A percentile compares a stretch with the other conserved stretches of the same genome.
Evolutionary conservation across 2,797 vertebrate species (phyloP).

Genomic region (Microhierax caerulescens): DNA sequence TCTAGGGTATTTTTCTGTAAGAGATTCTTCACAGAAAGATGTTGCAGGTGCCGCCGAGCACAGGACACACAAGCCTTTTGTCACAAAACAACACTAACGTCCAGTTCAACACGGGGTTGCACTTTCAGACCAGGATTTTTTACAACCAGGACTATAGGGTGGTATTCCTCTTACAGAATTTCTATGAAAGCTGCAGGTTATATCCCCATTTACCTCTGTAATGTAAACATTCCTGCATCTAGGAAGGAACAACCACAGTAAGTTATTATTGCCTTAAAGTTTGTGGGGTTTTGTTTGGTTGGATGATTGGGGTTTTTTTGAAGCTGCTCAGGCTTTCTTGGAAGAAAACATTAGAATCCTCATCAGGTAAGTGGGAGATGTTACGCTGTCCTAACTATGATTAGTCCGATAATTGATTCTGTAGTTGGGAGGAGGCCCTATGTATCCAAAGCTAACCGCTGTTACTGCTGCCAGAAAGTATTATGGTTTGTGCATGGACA

Average conservation of each 20-base stretch:
- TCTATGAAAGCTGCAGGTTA: neutral
- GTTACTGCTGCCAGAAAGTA: neutral
- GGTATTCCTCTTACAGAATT: neutral
- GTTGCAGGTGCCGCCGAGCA: neutral
- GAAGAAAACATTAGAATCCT: neutral
- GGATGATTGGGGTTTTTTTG: neutral
- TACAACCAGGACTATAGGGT: neutral
- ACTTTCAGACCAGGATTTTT: neutral
- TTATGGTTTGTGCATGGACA: neutral
- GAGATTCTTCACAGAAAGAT: neutral
- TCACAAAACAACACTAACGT: fast-evolving
- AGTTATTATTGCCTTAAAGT: neutral
- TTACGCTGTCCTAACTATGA: neutral
- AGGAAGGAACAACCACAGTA: neutral
- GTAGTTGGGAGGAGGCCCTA: neutral
- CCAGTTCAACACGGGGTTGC: neutral
- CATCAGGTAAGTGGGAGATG: neutral
- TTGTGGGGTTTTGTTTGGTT: neutral
- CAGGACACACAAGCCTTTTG: neutral
- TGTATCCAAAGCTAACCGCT: neutral
- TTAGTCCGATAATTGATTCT: neutral
- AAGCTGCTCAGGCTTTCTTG: neutral
- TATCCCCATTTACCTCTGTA: neutral
- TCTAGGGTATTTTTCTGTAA: neutral
- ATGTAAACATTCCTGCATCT: neutral